Conservation (phyloP, 2,797 vertebrate genomes). For the Apodemus agrarius region DNA sequence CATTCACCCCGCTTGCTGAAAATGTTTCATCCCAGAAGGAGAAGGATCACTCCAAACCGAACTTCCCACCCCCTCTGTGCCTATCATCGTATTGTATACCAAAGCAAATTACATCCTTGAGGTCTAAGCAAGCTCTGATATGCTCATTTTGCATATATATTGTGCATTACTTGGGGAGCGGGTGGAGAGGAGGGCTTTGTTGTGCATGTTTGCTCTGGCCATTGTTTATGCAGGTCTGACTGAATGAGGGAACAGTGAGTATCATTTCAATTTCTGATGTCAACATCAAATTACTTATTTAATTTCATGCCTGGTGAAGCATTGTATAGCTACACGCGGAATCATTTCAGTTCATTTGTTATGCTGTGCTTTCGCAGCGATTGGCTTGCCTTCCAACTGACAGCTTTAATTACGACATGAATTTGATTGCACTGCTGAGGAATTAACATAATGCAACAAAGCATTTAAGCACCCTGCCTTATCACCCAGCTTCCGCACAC, state of each 20-base stretch:
- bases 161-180: constrained; percentile 87
- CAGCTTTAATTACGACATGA: constrained; percentile 98
- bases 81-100: constrained; percentile 84
- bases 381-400: constrained; percentile 95
- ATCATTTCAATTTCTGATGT: constrained; percentile 99
- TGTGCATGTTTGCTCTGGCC: constrained; percentile 89
- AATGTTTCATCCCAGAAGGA: constrained; percentile 79
- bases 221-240: constrained; percentile 91
- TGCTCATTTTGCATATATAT: constrained; percentile 89
- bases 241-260: constrained; percentile 94
- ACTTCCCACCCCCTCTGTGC: constrained; percentile 59
- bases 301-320: constrained; percentile 99
- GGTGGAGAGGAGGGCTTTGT: constrained; percentile 86
- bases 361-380: constrained; percentile 94
- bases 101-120: constrained; percentile 87
- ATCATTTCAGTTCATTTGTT: constrained; percentile 97
- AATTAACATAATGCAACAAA: constrained; percentile 93
- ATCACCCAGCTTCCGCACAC: constrained; percentile 51
- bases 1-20: constrained; percentile 36
- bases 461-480: constrained; percentile 86
- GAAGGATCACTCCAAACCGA: constrained; percentile 54
- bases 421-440: constrained; percentile 94
- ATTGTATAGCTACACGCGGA: constrained; percentile 95
- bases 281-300: constrained; percentile 99
- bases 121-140: constrained; percentile 85